Percentiles rank a stretch among this genome's conserved stretches.
Conservation (phyloP, 1,140 invertebrate genomes). For the Cecropterus lyciades region DNA sequence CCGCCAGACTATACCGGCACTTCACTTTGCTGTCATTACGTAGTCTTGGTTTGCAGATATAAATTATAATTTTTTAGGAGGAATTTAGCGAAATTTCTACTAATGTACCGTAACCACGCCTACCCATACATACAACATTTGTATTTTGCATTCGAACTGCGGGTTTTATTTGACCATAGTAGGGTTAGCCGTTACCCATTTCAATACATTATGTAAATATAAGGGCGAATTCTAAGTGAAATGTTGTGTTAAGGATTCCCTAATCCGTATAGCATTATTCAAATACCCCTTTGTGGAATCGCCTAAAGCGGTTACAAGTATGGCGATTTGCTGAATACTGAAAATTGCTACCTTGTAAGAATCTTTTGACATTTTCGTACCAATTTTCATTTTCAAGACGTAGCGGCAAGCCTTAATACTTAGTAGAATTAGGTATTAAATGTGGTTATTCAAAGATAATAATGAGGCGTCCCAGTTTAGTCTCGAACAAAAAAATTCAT, state of each 20-base stretch:
- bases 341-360: not conserved
- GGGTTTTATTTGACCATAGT: conserved; percentile 6
- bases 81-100: not conserved
- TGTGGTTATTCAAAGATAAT: no score
- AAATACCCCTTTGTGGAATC: conserved; percentile 19
- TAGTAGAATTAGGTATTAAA: no score
- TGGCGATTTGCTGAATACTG: not conserved
- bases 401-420: no score
- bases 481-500: no score
- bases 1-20: no score
- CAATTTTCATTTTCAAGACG: not conserved
- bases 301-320: conserved; percentile 9
- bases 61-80: no score
- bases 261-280: conserved; percentile 25
- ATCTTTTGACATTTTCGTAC: not conserved
- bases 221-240: conserved; percentile 23
- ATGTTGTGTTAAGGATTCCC: conserved; percentile 30
- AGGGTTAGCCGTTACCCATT: conserved; percentile 21
- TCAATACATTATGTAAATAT: conserved; percentile 34
- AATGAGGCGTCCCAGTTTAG: no score
- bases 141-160: not conserved
- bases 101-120: not conserved
- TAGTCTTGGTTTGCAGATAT: no score
- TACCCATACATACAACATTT: not conserved
- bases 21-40: no score